phyloP scores from a whole-genome alignment of 1,140 invertebrate genomes.

The Rhagoletis pomonella region DNA sequence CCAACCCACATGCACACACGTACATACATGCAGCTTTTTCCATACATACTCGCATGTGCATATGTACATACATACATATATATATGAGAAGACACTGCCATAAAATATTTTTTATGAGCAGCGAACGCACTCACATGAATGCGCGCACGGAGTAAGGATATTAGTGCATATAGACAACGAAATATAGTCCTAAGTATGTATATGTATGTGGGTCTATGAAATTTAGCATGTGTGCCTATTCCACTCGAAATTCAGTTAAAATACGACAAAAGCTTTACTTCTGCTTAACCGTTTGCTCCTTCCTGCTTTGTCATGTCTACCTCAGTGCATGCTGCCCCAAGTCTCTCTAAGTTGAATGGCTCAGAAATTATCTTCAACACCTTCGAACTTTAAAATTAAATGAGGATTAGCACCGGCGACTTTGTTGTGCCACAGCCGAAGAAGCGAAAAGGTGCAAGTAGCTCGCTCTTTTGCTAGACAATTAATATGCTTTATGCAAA shows the following conservation, averaged over 20 bases:
- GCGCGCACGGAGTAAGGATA: neutral
- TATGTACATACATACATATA: neutral
- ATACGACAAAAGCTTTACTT: neutral
- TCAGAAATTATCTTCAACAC: constrained; percentile 74
- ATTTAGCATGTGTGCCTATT: neutral
- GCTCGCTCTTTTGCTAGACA: neutral
- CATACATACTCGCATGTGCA: neutral
- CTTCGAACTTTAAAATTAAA: constrained; percentile 74
- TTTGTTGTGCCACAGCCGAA: constrained; percentile 10
- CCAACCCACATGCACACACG: neutral
- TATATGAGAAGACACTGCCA: constrained; percentile 57
- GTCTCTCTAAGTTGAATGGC: constrained; percentile 8
- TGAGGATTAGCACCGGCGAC: constrained; percentile 68
- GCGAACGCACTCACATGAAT: constrained; percentile 34
- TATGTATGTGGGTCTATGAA: neutral
- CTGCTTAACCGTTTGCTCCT: neutral
- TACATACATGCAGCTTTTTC: too few relatives aligned
- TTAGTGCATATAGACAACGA: too few relatives aligned
- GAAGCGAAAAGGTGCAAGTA: neutral
- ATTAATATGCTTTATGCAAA: neutral
- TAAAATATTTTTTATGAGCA: constrained; percentile 65
- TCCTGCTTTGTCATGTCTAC: neutral
- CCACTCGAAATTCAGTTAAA: neutral
- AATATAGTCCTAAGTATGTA: neutral
- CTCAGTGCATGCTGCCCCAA: neutral